Percentiles rank a stretch among this genome's conserved stretches.
Evolutionary conservation across 2,797 vertebrate genomes (phyloP).

Genomic region (Falco concolor): DNA sequence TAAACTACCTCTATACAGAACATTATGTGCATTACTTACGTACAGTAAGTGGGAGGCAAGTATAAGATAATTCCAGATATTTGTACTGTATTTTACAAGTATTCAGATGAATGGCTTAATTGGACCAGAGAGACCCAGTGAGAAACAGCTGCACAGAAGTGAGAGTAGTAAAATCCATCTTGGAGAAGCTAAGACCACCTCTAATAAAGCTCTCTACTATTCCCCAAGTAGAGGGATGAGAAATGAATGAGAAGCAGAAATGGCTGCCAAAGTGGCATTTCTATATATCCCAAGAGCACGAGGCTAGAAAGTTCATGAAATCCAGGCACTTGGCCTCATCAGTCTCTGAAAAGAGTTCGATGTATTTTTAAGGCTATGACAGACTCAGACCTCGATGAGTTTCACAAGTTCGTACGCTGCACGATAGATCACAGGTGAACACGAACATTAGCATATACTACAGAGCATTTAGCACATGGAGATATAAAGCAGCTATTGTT

Average conservation of each 20-base stretch:
- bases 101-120: not conserved
- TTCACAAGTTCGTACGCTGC: not conserved
- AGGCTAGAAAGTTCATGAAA: not conserved
- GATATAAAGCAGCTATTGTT: conserved; percentile 51
- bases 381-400: not conserved
- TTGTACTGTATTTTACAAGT: not conserved
- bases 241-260: not conserved
- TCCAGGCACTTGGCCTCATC: not conserved
- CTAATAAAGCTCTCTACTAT: not conserved
- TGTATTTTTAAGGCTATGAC: not conserved
- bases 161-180: not conserved
- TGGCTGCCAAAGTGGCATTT: not conserved
- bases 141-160: accelerated
- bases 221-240: accelerated
- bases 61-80: not conserved
- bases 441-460: not conserved
- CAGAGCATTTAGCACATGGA: not conserved
- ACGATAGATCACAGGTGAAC: not conserved
- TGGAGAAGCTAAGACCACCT: not conserved
- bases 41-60: not conserved
- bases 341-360: not conserved
- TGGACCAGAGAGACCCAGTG: not conserved
- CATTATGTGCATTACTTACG: accelerated
- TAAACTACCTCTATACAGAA: not conserved
- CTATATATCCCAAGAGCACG: not conserved